phyloP scores from a whole-genome alignment of 2,113 vertebrate species.

The Heliornis fulica region DNA sequence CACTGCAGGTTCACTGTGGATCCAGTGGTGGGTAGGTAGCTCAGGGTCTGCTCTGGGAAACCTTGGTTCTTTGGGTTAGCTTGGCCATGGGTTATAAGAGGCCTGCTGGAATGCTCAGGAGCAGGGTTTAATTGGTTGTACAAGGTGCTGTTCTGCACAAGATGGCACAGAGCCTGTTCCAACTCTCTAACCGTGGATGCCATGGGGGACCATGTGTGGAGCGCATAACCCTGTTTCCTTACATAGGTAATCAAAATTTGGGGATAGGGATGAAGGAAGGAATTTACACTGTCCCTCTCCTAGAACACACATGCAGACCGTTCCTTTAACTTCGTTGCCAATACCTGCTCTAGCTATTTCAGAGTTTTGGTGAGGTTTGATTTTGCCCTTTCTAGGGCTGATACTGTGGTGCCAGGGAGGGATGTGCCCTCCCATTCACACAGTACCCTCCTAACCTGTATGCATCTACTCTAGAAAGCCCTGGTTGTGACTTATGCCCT shows the following conservation, averaged over 20 bases:
- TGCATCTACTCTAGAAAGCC: not conserved
- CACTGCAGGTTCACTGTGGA: not conserved
- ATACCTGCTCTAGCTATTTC: not conserved
- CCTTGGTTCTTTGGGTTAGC: not conserved
- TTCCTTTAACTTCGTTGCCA: not conserved
- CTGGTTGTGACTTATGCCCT: not conserved
- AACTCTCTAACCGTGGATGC: not conserved
- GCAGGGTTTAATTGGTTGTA: not conserved
- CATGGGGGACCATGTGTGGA: fast-evolving
- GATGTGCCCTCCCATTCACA: not conserved
- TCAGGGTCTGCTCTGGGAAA: not conserved
- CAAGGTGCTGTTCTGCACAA: not conserved
- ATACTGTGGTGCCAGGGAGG: not conserved
- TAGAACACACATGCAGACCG: not conserved
- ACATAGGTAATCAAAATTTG: not conserved
- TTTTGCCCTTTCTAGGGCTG: not conserved
- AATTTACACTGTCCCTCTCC: not conserved
- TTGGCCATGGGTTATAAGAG: fast-evolving
- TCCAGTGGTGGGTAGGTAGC: not conserved
- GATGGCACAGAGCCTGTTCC: not conserved
- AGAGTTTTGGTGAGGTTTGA: not conserved
- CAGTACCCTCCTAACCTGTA: not conserved
- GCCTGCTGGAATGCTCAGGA: not conserved
- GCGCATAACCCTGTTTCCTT: not conserved
- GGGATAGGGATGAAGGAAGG: not conserved